These are phyloP conservation scores for Mythimna albipuncta DNA, from an alignment of 2,888 invertebrate species.

Conservation along the genomic window DNA sequence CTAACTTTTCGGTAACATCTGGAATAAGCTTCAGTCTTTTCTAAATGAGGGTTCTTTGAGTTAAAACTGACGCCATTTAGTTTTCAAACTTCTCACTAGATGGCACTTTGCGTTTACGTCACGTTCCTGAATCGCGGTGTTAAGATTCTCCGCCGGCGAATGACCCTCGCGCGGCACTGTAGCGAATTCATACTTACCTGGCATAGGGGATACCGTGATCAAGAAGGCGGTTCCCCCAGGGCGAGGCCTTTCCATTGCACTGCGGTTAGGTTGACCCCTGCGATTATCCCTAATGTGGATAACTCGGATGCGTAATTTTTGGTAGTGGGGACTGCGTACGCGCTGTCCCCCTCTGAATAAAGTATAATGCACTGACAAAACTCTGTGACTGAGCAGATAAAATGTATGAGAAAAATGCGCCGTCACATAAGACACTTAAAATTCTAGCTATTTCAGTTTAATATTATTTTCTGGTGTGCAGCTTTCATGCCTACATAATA, in stretches of 20 bases:
- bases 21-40: too few relatives aligned
- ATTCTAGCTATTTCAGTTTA: too few relatives aligned
- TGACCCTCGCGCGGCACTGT: constrained; percentile 12
- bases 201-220: constrained; percentile 50
- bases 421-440: neutral
- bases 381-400: neutral
- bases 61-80: neutral
- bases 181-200: constrained; percentile 39
- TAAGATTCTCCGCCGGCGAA: constrained; percentile 36
- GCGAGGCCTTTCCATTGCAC: constrained; percentile 45
- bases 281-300: constrained; percentile 52
- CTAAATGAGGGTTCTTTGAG: too few relatives aligned
- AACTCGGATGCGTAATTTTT: constrained; percentile 51
- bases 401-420: neutral
- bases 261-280: constrained; percentile 48
- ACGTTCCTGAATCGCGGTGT: constrained; percentile 42
- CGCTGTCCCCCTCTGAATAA: neutral
- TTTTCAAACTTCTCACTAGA: neutral
- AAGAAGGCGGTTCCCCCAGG: constrained; percentile 47
- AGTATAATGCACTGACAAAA: too few relatives aligned
- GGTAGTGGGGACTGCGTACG: constrained; percentile 46
- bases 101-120: constrained; percentile 18
- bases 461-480: too few relatives aligned
- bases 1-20: too few relatives aligned
- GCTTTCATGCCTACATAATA: too few relatives aligned